Percentiles rank a stretch among this genome's conserved stretches.
Evolutionary conservation across 2,888 invertebrate species (phyloP).

Genomic region (Eulithis prunata): DNA sequence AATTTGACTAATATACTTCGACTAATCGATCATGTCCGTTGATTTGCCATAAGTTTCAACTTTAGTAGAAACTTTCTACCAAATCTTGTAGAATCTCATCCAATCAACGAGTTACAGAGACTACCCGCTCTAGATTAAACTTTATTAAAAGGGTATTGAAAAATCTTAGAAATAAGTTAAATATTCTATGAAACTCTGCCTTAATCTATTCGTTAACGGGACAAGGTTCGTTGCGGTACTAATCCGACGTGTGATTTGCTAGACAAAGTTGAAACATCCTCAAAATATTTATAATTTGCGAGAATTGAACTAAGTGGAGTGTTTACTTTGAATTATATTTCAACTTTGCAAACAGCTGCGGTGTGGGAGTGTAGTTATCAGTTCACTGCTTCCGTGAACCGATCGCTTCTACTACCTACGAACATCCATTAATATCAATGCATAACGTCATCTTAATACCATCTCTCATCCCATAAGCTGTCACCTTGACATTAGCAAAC

Average conservation of each 20-base stretch:
- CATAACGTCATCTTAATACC: too few relatives aligned
- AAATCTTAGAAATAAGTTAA: conserved; percentile 41
- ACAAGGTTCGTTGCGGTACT: conserved; percentile 21
- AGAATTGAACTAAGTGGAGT: conserved; percentile 44
- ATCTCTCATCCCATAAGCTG: too few relatives aligned
- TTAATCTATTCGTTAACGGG: conserved; percentile 28
- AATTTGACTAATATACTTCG: conserved; percentile 43
- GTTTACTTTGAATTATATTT: conserved; percentile 37
- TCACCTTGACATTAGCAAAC: too few relatives aligned
- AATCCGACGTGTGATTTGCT: conserved; percentile 50
- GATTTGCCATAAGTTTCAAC: conserved; percentile 38
- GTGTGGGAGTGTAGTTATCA: conserved; percentile 38
- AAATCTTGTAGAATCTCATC: conserved; percentile 28
- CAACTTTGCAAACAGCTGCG: conserved; percentile 44
- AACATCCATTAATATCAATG: too few relatives aligned
- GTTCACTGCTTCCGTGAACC: conserved; percentile 8
- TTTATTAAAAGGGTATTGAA: conserved; percentile 36
- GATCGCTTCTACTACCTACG: too few relatives aligned
- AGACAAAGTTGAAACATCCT: conserved; percentile 40
- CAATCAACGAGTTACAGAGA: conserved; percentile 26
- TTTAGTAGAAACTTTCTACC: conserved; percentile 33
- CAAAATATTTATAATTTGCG: conserved; percentile 33
- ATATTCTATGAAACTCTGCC: conserved; percentile 37
- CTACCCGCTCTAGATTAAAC: conserved; percentile 38
- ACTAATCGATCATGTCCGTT: conserved; percentile 49